Percentiles rank a stretch among this genome's conserved stretches.
phyloP scores from a whole-genome alignment of 2,888 invertebrate species.

The Eurois occulta region DNA sequence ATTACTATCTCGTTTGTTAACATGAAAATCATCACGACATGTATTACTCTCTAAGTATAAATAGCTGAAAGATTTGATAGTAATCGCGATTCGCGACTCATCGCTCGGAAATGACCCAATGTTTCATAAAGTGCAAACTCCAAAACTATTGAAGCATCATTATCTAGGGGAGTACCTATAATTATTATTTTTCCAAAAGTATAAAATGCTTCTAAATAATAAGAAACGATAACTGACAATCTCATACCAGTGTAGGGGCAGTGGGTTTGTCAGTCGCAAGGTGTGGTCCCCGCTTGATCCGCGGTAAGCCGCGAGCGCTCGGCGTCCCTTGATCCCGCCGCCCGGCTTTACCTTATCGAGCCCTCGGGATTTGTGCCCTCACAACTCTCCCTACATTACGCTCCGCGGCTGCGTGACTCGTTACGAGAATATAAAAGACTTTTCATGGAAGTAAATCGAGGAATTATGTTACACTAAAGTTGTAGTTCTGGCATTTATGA shows the following conservation, averaged over 20 bases:
- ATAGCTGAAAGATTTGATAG: background rate
- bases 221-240: background rate
- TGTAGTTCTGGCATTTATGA: constrained; percentile 29
- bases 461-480: constrained; percentile 75
- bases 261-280: constrained; percentile 56
- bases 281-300: constrained; percentile 85
- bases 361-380: constrained; percentile 79
- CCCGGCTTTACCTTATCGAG: constrained; percentile 86
- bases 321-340: constrained; percentile 81
- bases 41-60: background rate
- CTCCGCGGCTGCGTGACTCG: constrained; percentile 65
- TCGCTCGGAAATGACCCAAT: background rate
- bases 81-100: background rate
- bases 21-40: constrained; percentile 2
- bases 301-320: constrained; percentile 78
- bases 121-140: background rate
- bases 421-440: constrained; percentile 82
- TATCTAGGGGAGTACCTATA: background rate
- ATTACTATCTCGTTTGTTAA: constrained; percentile 36
- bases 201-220: background rate
- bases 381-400: constrained; percentile 67
- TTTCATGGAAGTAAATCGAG: constrained; percentile 77
- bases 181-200: background rate
- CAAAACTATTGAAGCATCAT: background rate
- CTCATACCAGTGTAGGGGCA: constrained; percentile 11